Conservation (phyloP, 2,113 vertebrate species). For the Poeciliopsis occidentalis region DNA sequence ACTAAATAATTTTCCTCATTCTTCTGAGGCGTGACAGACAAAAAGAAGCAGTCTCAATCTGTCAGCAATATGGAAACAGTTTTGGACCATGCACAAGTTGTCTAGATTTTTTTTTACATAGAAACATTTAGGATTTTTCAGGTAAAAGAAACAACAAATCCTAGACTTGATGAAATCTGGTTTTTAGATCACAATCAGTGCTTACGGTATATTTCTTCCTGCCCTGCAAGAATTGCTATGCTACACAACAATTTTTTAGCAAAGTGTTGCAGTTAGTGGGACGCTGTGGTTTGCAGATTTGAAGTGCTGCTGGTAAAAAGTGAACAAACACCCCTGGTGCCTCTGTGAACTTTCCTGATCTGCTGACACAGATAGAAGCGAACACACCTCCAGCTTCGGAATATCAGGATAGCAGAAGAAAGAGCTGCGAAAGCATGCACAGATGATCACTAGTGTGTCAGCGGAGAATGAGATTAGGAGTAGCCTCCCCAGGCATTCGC, state of each 20-base stretch:
- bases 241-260: constrained; percentile 18
- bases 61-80: not conserved
- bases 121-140: no score
- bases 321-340: constrained; percentile 24
- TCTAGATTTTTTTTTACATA: not conserved
- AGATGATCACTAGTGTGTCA: constrained; percentile 63
- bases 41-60: not conserved
- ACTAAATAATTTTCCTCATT: not conserved
- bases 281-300: constrained; percentile 51
- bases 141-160: no score
- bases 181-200: not conserved
- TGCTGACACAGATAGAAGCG: constrained; percentile 54
- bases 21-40: not conserved
- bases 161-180: no score
- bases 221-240: not conserved
- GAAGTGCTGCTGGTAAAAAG: constrained; percentile 44
- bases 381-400: constrained; percentile 41
- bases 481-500: constrained; percentile 52
- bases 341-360: constrained; percentile 55
- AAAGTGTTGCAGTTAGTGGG: constrained; percentile 25
- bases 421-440: constrained; percentile 47
- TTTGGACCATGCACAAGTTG: not conserved
- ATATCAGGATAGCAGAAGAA: constrained; percentile 16
- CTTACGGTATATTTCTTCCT: no score
- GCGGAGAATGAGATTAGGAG: constrained; percentile 69